These are phyloP conservation scores for Scophthalmus maximus DNA, from an alignment of 2,113 vertebrate genomes.

Conservation along the genomic window DNA sequence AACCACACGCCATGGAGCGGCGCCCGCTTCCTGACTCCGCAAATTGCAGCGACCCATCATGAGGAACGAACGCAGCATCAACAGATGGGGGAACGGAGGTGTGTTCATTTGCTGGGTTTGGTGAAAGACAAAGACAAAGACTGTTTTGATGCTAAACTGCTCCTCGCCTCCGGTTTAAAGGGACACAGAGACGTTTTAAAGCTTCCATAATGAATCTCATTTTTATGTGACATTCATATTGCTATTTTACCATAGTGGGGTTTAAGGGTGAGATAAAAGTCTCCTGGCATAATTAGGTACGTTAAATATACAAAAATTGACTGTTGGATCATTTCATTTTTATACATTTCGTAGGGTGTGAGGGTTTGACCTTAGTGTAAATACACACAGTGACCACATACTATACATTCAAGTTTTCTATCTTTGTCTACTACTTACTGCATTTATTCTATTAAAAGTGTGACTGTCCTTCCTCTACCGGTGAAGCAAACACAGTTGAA, in stretches of 20 bases:
- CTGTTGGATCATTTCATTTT: no score
- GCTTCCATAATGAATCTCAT: not conserved
- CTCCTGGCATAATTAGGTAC: not conserved
- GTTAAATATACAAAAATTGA: no score
- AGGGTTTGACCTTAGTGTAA: no score
- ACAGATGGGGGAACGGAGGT: slow-evolving; percentile 83
- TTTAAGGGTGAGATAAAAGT: not conserved
- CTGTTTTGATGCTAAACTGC: slow-evolving; percentile 20
- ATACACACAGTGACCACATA: no score
- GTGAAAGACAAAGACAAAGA: slow-evolving; percentile 16
- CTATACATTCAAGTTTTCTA: not conserved
- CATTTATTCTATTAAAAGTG: not conserved
- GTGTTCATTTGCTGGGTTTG: slow-evolving; percentile 58
- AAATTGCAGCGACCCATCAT: slow-evolving; percentile 88
- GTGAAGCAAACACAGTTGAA: slow-evolving; percentile 8
- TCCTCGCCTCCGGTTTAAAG: not conserved
- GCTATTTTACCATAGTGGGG: not conserved
- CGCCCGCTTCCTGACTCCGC: slow-evolving; percentile 76
- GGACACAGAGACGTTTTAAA: slow-evolving; percentile 7
- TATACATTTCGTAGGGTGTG: no score
- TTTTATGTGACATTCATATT: not conserved
- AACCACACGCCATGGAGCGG: slow-evolving; percentile 72
- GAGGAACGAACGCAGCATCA: slow-evolving; percentile 71
- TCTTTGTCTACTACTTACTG: not conserved
- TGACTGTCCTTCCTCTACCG: not conserved